A percentile compares a stretch with the other conserved stretches of the same genome.
Evolutionary conservation across 2,888 invertebrate species (phyloP).

Genomic region (Panorpa germanica): DNA sequence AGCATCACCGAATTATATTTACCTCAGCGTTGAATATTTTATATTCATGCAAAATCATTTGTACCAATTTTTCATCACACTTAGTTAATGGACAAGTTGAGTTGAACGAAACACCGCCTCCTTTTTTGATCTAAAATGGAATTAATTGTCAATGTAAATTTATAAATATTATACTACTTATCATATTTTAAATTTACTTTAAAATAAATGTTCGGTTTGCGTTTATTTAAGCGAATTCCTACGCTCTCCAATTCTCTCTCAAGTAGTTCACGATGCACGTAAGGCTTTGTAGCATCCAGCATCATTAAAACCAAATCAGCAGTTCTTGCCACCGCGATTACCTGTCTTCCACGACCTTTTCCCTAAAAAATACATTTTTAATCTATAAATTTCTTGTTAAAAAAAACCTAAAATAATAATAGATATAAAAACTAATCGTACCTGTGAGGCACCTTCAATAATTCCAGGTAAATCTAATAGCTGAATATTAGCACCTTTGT

Average conservation of each 20-base stretch:
- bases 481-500: slow-evolving; percentile 97
- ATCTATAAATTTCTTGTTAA: too few relatives aligned
- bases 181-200: slow-evolving; percentile 38
- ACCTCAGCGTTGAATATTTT: slow-evolving; percentile 92
- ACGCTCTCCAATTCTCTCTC: slow-evolving; percentile 95
- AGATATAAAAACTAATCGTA: too few relatives aligned
- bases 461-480: slow-evolving; percentile 96
- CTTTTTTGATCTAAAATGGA: slow-evolving; percentile 63
- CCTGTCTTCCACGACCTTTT: slow-evolving; percentile 81
- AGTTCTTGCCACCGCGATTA: slow-evolving; percentile 96
- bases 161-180: slow-evolving; percentile 1
- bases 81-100: slow-evolving; percentile 85
- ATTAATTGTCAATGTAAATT: background rate
- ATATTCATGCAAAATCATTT: slow-evolving; percentile 95
- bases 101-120: slow-evolving; percentile 93
- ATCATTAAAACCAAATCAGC: slow-evolving; percentile 98
- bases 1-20: slow-evolving; percentile 10
- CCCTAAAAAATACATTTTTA: slow-evolving; percentile 30
- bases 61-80: slow-evolving; percentile 92
- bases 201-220: slow-evolving; percentile 94
- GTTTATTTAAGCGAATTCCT: slow-evolving; percentile 89
- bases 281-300: slow-evolving; percentile 97
- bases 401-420: background rate
- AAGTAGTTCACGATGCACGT: slow-evolving; percentile 78
- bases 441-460: slow-evolving; percentile 94